A percentile compares a stretch with the other conserved stretches of the same genome.
These are phyloP conservation scores for Pongo pygmaeus DNA, from an alignment of 2,113 vertebrate species.

Conservation along the genomic window DNA sequence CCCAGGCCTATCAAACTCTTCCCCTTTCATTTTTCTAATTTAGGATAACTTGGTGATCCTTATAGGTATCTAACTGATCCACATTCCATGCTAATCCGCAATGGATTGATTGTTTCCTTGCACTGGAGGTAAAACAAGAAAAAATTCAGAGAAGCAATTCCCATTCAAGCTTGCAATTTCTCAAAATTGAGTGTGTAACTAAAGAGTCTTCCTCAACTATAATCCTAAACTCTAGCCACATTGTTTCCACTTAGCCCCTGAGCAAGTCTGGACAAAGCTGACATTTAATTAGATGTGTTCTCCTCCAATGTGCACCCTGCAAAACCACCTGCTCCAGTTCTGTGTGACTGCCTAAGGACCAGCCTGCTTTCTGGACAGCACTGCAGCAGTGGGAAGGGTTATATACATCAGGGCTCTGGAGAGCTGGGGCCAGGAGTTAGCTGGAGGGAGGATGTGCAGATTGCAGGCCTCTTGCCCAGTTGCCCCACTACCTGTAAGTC, in stretches of 20 bases:
- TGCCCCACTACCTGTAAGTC: background rate
- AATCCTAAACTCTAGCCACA: background rate
- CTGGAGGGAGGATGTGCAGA: background rate
- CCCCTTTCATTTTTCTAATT: background rate
- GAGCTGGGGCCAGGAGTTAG: too few relatives aligned
- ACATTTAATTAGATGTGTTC: background rate
- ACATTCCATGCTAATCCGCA: background rate
- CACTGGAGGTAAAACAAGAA: background rate
- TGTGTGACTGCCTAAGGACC: background rate
- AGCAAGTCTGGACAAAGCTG: background rate
- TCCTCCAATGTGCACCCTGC: background rate
- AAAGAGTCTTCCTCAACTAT: background rate
- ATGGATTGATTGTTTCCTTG: background rate
- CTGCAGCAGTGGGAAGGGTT: background rate
- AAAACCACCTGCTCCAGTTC: background rate
- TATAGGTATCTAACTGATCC: background rate
- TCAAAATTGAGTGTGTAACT: background rate
- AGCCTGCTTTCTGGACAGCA: background rate
- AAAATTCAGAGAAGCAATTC: slow-evolving; percentile 4
- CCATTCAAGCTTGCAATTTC: background rate
- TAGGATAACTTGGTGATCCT: background rate
- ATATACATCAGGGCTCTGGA: background rate
- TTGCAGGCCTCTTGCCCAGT: background rate
- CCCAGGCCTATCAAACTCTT: background rate
- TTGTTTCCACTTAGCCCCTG: background rate